A percentile compares a stretch with the other conserved stretches of the same genome.
Evolutionary conservation across 1,140 invertebrate genomes (phyloP).

Genomic region (Drosophila orena): DNA sequence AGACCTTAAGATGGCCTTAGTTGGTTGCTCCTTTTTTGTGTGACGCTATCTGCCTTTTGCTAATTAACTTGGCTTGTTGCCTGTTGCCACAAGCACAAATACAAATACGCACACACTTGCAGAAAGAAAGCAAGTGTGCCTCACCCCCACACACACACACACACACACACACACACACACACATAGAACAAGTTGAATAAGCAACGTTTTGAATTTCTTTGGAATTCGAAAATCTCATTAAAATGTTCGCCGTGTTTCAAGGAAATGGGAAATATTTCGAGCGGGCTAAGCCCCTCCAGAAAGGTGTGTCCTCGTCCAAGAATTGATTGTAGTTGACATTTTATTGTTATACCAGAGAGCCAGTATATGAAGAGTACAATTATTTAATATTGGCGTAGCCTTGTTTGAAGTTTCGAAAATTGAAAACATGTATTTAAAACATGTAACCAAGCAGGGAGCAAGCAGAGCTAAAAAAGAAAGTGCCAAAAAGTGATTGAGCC

Average conservation of each 20-base stretch:
- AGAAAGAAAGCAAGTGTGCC: constrained; percentile 4
- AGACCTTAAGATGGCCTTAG: constrained; percentile 63
- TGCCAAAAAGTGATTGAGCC: constrained; percentile 1
- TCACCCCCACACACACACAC: neutral
- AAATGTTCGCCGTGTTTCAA: constrained; percentile 56
- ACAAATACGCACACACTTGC: constrained; percentile 2
- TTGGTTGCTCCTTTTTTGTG: constrained; percentile 74
- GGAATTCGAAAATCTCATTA: constrained; percentile 76
- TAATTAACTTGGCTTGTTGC: constrained; percentile 77
- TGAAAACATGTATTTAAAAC: too few species aligned
- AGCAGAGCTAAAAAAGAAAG: neutral
- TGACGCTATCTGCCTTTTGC: constrained; percentile 79
- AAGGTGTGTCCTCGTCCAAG: neutral
- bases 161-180: constrained; percentile 11
- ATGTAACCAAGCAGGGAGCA: neutral
- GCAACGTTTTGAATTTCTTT: constrained; percentile 66
- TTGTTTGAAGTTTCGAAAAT: constrained; percentile 3
- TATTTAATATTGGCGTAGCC: constrained; percentile 9
- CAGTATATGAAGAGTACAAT: neutral
- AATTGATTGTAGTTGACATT: constrained; percentile 17
- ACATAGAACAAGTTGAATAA: constrained; percentile 45
- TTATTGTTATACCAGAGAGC: too few species aligned
- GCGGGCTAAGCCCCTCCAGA: neutral
- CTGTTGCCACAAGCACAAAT: constrained; percentile 46
- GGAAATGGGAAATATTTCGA: constrained; percentile 8